Base-by-base conservation (phyloP, 2,797 vertebrate genomes). In the Amniataba percoides region DNA sequence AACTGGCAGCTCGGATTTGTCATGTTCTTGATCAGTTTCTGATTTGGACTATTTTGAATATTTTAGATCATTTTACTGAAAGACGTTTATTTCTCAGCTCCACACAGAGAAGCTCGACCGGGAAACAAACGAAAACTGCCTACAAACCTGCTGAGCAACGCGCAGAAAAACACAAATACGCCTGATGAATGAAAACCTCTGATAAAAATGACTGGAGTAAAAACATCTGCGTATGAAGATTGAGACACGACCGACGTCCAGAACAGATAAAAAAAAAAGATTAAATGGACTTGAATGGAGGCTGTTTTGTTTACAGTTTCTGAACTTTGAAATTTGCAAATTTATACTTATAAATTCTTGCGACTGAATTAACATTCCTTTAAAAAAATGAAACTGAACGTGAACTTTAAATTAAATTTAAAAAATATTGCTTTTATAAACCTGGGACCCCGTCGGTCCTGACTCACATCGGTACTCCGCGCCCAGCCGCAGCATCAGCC, bases 381-480 rank as follows among this genome's bases (percentile, higher is more conserved):
- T n/a, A n/a, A n/a, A n/a, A n/a, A n/a, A n/a, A 27, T 27, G 6
- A 25, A 40, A 42, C 19, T 8, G 3, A 70, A 46, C 19, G 21
- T 63, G 3, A 74, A 31, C 43, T 34, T 71, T 42, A 23, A 25
- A 57, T 55, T 34, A 25, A 52, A 49, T 21, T 46, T 16, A 57
- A 15, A 55, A 25, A 66, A 46, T 5, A 53, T 6, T 51, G 0
- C 11, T 4, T n/a, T 55, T 10, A 15, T 21, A 19, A 1, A 19
- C 7, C 8, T 39, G 7, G 49, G 63, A 56, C 18, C 40, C 31
- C 15, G 8, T n/a, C 3, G 2, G 15, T 16, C 12, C 25, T 1
- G 11, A 96, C 98, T 98, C 92, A 99, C 98, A 96, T 94, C 98
- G 93, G 92, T 99, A 99, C 89, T 99, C 98, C 7, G 98, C 98